A percentile compares a stretch with the other conserved stretches of the same genome.
phyloP scores from a whole-genome alignment of 2,113 vertebrate species.

The Dasyurus viverrinus region DNA sequence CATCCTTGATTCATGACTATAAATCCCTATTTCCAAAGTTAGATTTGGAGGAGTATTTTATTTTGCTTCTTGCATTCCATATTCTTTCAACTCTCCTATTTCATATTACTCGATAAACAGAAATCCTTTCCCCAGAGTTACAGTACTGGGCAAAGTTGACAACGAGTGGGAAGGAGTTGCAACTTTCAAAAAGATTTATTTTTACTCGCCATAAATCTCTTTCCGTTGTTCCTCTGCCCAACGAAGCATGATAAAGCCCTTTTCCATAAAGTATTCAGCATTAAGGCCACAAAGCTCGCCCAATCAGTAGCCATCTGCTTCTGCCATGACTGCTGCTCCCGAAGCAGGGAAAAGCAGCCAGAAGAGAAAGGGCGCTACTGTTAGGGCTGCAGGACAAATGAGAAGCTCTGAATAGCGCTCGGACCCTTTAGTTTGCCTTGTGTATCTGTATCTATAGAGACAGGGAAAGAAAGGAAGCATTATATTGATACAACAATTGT shows the following conservation, averaged over 20 bases:
- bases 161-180: conserved; percentile 78
- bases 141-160: conserved; percentile 68
- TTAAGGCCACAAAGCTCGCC: conserved; percentile 90
- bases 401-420: conserved; percentile 85
- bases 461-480: conserved; percentile 88
- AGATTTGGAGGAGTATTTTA: not conserved
- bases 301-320: conserved; percentile 95
- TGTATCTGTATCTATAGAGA: conserved; percentile 90
- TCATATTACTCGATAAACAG: conserved; percentile 47
- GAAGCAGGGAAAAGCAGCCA: conserved; percentile 82
- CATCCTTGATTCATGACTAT: not conserved
- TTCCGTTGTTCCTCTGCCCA: conserved; percentile 87
- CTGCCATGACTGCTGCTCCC: conserved; percentile 86
- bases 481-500: conserved; percentile 89
- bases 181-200: conserved; percentile 88
- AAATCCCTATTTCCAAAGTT: not conserved
- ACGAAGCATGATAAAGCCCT: conserved; percentile 90
- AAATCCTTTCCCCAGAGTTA: conserved; percentile 61
- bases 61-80: not conserved
- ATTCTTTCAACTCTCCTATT: conserved; percentile 6
- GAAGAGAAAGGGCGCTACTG: conserved; percentile 87
- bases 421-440: conserved; percentile 84
- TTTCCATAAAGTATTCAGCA: conserved; percentile 92
- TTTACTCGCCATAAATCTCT: conserved; percentile 87
- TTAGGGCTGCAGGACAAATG: conserved; percentile 87